These are phyloP conservation scores for Hylomyscus alleni DNA, from an alignment of 2,797 vertebrate species.

Conservation along the genomic window DNA sequence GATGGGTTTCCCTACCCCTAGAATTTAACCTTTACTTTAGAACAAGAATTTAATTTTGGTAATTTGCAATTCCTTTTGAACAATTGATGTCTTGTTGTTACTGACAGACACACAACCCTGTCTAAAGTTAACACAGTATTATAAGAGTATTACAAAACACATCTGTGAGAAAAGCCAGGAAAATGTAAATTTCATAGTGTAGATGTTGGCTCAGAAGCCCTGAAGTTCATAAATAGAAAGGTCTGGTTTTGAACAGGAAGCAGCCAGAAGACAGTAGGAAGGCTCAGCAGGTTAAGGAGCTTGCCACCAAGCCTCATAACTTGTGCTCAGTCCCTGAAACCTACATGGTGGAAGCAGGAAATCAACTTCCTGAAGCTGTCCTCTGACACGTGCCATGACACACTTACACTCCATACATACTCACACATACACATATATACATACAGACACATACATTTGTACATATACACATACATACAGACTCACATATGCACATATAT, in stretches of 20 bases:
- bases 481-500: neutral
- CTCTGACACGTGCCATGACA: neutral
- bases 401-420: neutral
- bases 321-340: neutral
- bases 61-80: neutral
- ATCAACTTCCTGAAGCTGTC: neutral
- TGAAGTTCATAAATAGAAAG: neutral
- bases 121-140: neutral
- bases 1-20: neutral
- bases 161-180: neutral
- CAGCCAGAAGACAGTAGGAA: neutral
- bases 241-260: neutral
- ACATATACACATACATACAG: neutral
- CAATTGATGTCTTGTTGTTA: neutral
- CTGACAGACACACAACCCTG: neutral
- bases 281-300: neutral
- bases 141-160: neutral
- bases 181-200: neutral
- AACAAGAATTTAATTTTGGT: conserved; percentile 15
- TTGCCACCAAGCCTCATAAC: neutral
- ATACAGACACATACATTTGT: neutral
- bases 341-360: neutral
- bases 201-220: neutral
- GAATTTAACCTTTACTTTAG: neutral
- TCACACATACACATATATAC: neutral